Conservation (phyloP, 1,140 invertebrate genomes). For the Adelges cooleyi region DNA sequence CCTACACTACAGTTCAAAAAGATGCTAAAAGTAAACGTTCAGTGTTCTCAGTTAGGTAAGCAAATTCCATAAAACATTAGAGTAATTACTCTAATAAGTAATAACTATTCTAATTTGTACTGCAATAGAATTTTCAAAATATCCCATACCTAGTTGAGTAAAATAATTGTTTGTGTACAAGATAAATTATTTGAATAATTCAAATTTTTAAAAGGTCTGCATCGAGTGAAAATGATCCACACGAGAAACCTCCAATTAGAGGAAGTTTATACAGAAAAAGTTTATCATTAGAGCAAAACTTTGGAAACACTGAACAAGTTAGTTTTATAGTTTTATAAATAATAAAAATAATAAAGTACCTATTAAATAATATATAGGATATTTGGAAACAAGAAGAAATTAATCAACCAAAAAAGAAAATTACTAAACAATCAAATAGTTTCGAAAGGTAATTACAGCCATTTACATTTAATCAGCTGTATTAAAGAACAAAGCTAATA, state of each 20-base stretch:
- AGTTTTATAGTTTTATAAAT: not conserved
- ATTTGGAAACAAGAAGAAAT: conserved; percentile 12
- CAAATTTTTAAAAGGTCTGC: conserved; percentile 35
- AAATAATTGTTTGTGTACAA: not conserved
- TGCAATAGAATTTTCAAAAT: not conserved
- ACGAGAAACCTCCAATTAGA: conserved; percentile 36
- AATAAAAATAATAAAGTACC: not conserved
- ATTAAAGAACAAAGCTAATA: not conserved
- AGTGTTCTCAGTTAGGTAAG: conserved; percentile 9
- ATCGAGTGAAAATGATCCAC: conserved; percentile 32
- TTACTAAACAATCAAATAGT: conserved; percentile 6
- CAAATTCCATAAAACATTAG: not conserved
- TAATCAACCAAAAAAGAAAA: not conserved
- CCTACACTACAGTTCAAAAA: not conserved
- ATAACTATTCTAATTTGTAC: not conserved
- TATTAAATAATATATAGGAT: not conserved
- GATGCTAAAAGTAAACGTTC: conserved; percentile 10
- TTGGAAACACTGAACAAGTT: conserved; percentile 31
- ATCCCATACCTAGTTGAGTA: not conserved
- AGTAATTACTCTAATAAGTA: not conserved
- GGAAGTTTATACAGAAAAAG: conserved; percentile 57
- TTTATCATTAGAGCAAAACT: conserved; percentile 62
- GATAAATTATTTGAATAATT: conserved; percentile 4
- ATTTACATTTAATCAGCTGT: not conserved
- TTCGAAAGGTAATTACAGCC: not conserved